A percentile compares a stretch with the other conserved stretches of the same genome.
phyloP scores from a whole-genome alignment of 2,797 vertebrate genomes.

The Danio choprae region DNA sequence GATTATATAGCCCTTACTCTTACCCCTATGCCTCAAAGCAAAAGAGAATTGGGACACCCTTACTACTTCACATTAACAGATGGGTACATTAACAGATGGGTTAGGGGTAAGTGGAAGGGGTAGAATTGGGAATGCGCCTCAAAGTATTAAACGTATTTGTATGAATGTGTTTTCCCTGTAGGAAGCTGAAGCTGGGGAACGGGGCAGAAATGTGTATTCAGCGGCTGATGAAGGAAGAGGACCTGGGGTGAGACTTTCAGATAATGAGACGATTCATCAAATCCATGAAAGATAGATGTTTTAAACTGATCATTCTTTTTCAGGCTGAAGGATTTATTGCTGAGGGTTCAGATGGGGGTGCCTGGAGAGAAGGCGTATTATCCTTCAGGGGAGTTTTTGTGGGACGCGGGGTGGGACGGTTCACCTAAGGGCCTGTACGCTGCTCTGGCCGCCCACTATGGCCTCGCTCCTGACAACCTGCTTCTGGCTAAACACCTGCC shows the following conservation, averaged over 20 bases:
- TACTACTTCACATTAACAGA: too few relatives aligned
- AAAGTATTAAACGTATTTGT: too few relatives aligned
- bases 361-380: constrained; percentile 84
- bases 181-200: constrained; percentile 86
- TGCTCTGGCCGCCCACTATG: constrained; percentile 80
- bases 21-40: too few relatives aligned
- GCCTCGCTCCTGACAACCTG: constrained; percentile 84
- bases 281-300: background rate
- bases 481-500: constrained; percentile 92
- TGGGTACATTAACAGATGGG: too few relatives aligned
- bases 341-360: constrained; percentile 84
- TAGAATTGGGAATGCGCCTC: too few relatives aligned
- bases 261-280: background rate
- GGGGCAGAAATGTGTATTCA: constrained; percentile 85
- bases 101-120: too few relatives aligned
- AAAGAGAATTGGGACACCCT: too few relatives aligned
- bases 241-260: constrained; percentile 81
- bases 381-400: constrained; percentile 82
- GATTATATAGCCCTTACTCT: too few relatives aligned
- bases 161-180: constrained; percentile 63
- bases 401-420: constrained; percentile 84
- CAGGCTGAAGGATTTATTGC: constrained; percentile 84
- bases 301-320: background rate
- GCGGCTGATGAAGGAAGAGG: constrained; percentile 84
- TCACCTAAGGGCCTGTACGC: constrained; percentile 78